Percentiles rank a stretch among this genome's conserved stretches.
Conservation (phyloP, 2,113 vertebrate species). For the Rhabdomys dilectus region DNA sequence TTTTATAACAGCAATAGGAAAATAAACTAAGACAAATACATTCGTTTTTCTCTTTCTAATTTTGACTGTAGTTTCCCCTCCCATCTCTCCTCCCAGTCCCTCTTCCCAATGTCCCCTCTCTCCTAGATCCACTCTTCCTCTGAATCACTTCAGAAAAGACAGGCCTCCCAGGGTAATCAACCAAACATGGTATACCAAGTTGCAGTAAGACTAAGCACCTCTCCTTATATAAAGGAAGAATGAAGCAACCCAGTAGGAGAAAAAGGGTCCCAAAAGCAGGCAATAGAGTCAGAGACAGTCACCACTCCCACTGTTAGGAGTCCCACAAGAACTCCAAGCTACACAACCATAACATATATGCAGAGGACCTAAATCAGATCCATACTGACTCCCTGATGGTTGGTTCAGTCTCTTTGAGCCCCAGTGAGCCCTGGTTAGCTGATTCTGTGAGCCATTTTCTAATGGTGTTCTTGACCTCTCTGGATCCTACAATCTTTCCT, state of each 20-base stretch:
- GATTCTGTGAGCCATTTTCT: too few species aligned
- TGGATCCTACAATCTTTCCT: too few species aligned
- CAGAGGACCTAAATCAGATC: background rate
- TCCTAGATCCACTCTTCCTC: background rate
- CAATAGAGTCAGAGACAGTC: background rate
- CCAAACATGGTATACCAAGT: background rate
- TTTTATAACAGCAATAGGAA: background rate
- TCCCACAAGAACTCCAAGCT: background rate
- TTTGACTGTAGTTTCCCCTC: background rate
- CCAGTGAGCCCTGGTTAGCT: too few species aligned
- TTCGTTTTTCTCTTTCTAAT: background rate
- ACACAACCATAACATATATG: background rate
- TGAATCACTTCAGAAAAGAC: background rate
- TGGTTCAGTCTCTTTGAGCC: too few species aligned
- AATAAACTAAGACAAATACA: background rate
- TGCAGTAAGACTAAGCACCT: background rate
- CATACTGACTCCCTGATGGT: background rate
- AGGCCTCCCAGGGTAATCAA: background rate
- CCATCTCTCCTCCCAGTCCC: background rate
- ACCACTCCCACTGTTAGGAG: background rate
- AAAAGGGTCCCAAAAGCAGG: background rate
- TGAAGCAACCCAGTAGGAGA: background rate
- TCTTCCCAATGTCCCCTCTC: background rate
- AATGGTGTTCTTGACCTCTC: too few species aligned
- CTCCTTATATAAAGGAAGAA: background rate